Base-by-base conservation (phyloP, 92 coral and sea anemone genomes). In the Zoanthus gigantus region DNA sequence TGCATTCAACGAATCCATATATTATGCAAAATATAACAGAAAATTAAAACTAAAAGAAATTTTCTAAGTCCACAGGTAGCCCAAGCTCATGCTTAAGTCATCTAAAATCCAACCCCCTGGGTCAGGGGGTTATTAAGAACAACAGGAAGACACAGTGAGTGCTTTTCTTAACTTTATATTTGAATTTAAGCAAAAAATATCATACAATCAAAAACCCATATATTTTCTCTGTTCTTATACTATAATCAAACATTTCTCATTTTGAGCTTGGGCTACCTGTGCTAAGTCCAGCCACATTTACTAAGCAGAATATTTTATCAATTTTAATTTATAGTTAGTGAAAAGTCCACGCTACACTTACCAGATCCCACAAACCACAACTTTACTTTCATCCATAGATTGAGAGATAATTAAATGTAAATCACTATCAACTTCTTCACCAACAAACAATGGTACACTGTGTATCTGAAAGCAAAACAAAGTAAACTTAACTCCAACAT, bases 301-400 rank as follows among this genome's bases (percentile, higher is more conserved):
- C 6, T 61, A 6, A 5, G 13, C 2, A 9, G 23, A 61, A 9
- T 3, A n/a, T 12, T 50, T 6, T 57, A 0, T 57, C 3, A 11
- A 57, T 15, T 17, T 60, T 16, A 2, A 6, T 0, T 14, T 3
- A 14, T 14, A 60, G 17, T 6, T 1, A 5, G 2, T 5, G 18
- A 1, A 60, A 31, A 15, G 17, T 12, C 6, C 16, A 3, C 17
- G 71, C 5, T 9, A 46, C 7, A 84, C 93, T 83, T 86, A 94
- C 99, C 90, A 68, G 86, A 91, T 90, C 71, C 98, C 99, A 92
- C 95, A 96, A 18, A 97, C 92, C 77, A 97, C 91, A 71, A 95
- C 68, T 68, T 88, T 84, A 71, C 90, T 89, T 76, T 94, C 97
- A 86, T 94, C 95, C 63, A 88, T 89, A 82, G 97, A 93, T 66